Evolutionary conservation across 2,888 invertebrate species (phyloP).

Genomic region (Chrysomela aeneicollis): DNA sequence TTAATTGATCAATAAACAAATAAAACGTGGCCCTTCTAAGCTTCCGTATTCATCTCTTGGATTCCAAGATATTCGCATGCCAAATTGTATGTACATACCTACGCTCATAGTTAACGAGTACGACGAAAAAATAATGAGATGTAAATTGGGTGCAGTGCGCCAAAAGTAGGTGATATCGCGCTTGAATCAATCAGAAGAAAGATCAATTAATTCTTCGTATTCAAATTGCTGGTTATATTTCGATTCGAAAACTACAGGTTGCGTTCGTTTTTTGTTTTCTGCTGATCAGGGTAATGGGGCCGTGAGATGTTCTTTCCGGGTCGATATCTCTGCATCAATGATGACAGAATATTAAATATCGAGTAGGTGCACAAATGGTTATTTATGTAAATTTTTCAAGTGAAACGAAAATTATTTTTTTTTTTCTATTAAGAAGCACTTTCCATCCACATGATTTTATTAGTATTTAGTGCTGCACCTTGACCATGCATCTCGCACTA

Average conservation of each 20-base stretch:
- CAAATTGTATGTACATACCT: background rate
- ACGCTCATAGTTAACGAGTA: background rate
- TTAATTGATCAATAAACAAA: too few relatives aligned
- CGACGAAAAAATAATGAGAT: background rate
- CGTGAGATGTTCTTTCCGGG: background rate
- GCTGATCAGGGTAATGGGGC: background rate
- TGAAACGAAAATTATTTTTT: too few relatives aligned
- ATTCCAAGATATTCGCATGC: background rate
- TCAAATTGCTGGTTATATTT: background rate
- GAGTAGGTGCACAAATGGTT: too few relatives aligned
- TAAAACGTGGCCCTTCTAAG: too few relatives aligned
- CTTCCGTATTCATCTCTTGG: too few relatives aligned
- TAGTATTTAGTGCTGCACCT: too few relatives aligned
- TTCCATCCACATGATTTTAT: too few relatives aligned
- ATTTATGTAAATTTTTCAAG: too few relatives aligned
- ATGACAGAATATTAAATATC: too few relatives aligned
- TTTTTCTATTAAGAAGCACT: too few relatives aligned
- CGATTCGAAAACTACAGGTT: background rate
- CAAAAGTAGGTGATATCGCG: slow-evolving; percentile 7
- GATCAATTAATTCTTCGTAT: background rate
- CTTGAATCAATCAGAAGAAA: background rate
- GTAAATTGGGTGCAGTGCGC: background rate
- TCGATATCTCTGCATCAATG: background rate
- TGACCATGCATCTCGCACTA: too few relatives aligned
- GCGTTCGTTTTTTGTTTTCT: background rate